Base-by-base conservation (phyloP, 1,140 invertebrate species). In the Agrilus planipennis region DNA sequence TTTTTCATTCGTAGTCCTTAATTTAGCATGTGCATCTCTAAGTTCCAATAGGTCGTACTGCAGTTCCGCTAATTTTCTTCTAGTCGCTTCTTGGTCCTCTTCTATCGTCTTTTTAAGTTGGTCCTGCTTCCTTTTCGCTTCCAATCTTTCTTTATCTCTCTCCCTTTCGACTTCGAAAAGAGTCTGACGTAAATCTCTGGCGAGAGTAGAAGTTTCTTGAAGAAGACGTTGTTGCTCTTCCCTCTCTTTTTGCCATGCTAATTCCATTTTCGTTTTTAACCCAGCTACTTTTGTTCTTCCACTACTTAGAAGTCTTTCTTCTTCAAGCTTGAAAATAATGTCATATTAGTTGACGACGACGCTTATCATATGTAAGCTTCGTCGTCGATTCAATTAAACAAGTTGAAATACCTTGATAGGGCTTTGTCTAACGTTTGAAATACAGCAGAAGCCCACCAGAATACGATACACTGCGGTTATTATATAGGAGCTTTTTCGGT, bases 241-340 rank as follows among this genome's bases (percentile, higher is more conserved):
- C 38, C 91, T 70, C 61, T 96, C 92, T 58, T 93, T 94, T 52
- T 93, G 89, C 91, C 91, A 96, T 1, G 89, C 88, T 10, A 93
- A 63, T 58, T 95, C 90, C 73, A 95, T 80, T 25, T 86, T 76
- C 1, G 89, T 89, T 57, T 85, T 81, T 32, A 89, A 65, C 16
- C 87, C 86, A 3, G 84, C 80, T 46, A 89, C 80, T 55, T 88
- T 83, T 0, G 85, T 83, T 40, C 88, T 69, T 42, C 85, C 87
- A 41, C 81, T 84, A 2, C 73, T 75, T 4, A 89, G 63, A 29
- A 89, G 65, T 37, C 81, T 69, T 40, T 89, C 85, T 62, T 89
- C 86, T 62, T 89, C 85, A 46, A 88, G 71, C 76, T 81, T 46
- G 6, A 6, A 31, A n/a, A n/a, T n/a, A n/a, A n/a, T n/a, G n/a